Percentiles rank a stretch among this genome's conserved stretches.
Evolutionary conservation across 1,140 invertebrate genomes (phyloP).

Genomic region (Brachionus rotundiformis): DNA sequence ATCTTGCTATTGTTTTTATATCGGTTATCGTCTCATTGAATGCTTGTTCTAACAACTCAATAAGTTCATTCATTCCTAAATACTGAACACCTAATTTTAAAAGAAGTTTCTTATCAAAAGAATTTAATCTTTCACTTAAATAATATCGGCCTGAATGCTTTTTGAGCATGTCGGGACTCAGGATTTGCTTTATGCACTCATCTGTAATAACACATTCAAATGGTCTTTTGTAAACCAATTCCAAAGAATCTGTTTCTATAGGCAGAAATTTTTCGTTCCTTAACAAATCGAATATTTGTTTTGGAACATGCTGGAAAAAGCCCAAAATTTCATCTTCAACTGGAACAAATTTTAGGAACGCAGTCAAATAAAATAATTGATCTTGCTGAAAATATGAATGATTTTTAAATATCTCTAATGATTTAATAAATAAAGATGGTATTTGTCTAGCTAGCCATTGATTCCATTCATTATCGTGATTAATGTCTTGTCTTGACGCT

Average conservation of each 20-base stretch:
- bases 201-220: slow-evolving; percentile 16
- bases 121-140: neutral
- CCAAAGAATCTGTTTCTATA: neutral
- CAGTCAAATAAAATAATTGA: neutral
- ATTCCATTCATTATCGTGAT: slow-evolving; percentile 45
- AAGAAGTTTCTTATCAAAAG: neutral
- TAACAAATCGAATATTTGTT: slow-evolving; percentile 14
- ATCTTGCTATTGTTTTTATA: neutral
- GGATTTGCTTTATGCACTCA: neutral
- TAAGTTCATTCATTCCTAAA: neutral
- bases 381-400: neutral
- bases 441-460: slow-evolving; percentile 48
- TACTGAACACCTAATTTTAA: neutral
- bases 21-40: neutral
- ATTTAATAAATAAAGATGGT: slow-evolving; percentile 8
- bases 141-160: neutral
- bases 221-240: neutral
- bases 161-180: slow-evolving; percentile 1
- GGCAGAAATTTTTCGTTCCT: neutral
- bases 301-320: slow-evolving; percentile 26
- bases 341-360: slow-evolving; percentile 38
- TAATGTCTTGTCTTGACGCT: slow-evolving; percentile 44
- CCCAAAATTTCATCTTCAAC: neutral
- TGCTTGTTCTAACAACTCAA: slow-evolving; percentile 9
- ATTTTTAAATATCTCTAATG: slow-evolving; percentile 7